A percentile compares a stretch with the other conserved stretches of the same genome.
phyloP scores from a whole-genome alignment of 2,797 vertebrate genomes.

The Buphagus erythrorhynchus region DNA sequence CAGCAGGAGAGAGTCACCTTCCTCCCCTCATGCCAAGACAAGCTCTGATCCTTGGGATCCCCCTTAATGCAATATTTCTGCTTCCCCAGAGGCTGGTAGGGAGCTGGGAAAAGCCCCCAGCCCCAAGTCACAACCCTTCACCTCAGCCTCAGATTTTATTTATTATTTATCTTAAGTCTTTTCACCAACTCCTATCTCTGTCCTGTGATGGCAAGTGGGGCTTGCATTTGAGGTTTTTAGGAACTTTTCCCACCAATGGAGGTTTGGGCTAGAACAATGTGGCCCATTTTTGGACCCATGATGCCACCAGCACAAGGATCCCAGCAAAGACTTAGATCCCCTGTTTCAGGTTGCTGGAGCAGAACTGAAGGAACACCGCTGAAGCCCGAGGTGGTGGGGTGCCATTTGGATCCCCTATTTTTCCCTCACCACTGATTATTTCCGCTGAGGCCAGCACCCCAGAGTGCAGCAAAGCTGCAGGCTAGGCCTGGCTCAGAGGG shows the following conservation, averaged over 20 bases:
- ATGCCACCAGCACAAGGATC: background rate
- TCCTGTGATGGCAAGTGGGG: rapidly evolving
- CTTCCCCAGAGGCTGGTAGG: background rate
- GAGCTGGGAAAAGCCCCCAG: background rate
- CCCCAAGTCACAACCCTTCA: background rate
- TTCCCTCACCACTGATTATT: background rate
- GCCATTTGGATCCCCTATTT: rapidly evolving
- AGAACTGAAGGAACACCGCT: background rate
- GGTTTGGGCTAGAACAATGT: background rate
- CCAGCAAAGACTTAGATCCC: background rate
- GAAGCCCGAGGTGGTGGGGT: background rate
- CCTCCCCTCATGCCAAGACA: background rate
- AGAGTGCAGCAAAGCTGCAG: rapidly evolving
- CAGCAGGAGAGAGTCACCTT: background rate
- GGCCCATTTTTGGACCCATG: background rate
- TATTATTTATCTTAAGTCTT: background rate
- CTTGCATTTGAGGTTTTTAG: background rate
- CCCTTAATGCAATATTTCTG: background rate
- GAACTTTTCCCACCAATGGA: rapidly evolving
- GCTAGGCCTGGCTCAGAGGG: background rate
- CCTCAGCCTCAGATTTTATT: background rate
- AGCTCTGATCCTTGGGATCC: background rate
- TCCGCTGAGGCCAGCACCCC: background rate
- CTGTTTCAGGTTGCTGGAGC: background rate
- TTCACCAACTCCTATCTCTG: background rate